phyloP scores from a whole-genome alignment of 2,113 vertebrate genomes.

The Heterochromis multidens region DNA sequence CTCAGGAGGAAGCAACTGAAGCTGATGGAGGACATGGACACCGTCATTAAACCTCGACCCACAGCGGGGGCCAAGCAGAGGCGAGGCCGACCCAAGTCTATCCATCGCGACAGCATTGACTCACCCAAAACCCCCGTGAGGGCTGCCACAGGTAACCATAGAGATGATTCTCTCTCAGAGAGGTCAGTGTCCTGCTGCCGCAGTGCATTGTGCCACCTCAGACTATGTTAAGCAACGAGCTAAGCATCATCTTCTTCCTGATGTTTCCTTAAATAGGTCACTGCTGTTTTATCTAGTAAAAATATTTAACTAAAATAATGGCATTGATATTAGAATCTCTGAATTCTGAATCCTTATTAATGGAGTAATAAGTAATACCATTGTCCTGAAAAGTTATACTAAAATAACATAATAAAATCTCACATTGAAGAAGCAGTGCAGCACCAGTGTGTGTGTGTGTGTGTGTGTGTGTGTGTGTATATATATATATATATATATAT shows the following conservation, averaged over 20 bases:
- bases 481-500: background rate
- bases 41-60: conserved; percentile 85
- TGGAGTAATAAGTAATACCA: background rate
- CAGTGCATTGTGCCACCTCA: conserved; percentile 62
- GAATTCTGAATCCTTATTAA: background rate
- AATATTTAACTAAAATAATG: background rate
- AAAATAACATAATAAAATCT: background rate
- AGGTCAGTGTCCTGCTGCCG: conserved; percentile 68
- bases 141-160: conserved; percentile 88
- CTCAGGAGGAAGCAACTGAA: conserved; percentile 95
- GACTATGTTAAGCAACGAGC: background rate
- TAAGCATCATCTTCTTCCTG: fast-evolving
- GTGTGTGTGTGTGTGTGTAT: too few species aligned
- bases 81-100: conserved; percentile 90
- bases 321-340: background rate
- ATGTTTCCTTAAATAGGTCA: background rate
- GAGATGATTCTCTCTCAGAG: background rate
- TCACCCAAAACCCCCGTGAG: conserved; percentile 89
- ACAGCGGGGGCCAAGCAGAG: conserved; percentile 78
- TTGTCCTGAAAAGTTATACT: background rate
- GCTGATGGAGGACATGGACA: conserved; percentile 97
- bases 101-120: conserved; percentile 88
- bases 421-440: background rate
- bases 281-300: background rate
- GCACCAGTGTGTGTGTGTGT: background rate